phyloP scores from a whole-genome alignment of 2,888 invertebrate genomes.

The Cephalotes varians region DNA sequence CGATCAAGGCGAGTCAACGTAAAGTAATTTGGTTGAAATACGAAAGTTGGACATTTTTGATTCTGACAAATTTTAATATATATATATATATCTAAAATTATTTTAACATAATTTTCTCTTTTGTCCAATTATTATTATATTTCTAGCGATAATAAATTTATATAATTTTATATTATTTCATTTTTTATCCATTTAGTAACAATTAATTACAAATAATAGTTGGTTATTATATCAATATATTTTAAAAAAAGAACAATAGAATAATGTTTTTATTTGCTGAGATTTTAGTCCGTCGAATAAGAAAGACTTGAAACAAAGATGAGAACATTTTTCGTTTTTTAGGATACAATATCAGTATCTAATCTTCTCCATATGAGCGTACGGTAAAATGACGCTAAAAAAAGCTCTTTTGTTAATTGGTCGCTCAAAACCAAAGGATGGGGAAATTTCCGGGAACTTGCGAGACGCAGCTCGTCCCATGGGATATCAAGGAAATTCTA shows the following conservation, averaged over 20 bases:
- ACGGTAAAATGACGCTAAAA: constrained; percentile 26
- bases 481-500: constrained; percentile 79
- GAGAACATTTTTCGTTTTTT: constrained; percentile 2
- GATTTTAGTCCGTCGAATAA: background rate
- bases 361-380: background rate
- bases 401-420: constrained; percentile 74
- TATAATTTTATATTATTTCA: background rate
- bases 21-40: constrained; percentile 22
- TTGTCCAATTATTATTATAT: background rate
- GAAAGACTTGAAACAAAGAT: constrained; percentile 27
- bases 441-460: constrained; percentile 62
- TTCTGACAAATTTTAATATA: constrained; percentile 22
- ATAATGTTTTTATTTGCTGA: background rate
- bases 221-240: background rate
- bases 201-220: background rate
- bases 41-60: constrained; percentile 6
- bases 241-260: background rate
- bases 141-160: background rate
- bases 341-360: background rate
- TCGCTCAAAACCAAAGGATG: constrained; percentile 67
- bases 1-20: constrained; percentile 38
- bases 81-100: background rate
- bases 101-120: background rate
- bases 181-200: background rate
- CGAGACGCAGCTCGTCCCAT: constrained; percentile 73